phyloP scores from a whole-genome alignment of 2,113 vertebrate species.

The Hoplias malabaricus region DNA sequence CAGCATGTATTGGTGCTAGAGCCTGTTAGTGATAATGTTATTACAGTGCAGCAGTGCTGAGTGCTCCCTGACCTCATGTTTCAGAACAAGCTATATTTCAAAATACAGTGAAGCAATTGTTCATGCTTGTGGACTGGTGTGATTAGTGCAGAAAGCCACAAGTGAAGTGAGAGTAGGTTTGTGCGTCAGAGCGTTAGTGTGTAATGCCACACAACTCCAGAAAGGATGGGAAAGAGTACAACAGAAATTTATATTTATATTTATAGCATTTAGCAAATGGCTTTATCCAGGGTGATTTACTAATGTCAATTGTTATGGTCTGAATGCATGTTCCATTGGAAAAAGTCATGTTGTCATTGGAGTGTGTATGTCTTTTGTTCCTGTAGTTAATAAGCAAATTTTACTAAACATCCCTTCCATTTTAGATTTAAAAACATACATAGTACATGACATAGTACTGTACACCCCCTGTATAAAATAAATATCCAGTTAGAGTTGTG shows the following conservation, averaged over 20 bases:
- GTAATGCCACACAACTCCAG: constrained; percentile 18
- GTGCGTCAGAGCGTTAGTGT: constrained; percentile 5
- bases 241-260: too few species aligned
- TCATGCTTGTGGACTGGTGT: neutral
- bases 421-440: too few species aligned
- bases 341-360: too few species aligned
- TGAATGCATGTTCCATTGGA: too few species aligned
- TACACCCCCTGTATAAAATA: neutral
- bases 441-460: too few species aligned
- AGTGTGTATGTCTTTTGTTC: too few species aligned
- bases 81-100: neutral
- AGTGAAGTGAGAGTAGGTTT: neutral
- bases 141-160: neutral
- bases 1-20: neutral
- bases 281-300: too few species aligned
- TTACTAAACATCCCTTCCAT: too few species aligned
- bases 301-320: too few species aligned
- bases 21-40: neutral
- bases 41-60: neutral
- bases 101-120: neutral
- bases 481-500: neutral
- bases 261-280: too few species aligned
- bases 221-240: neutral
- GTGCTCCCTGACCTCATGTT: neutral
- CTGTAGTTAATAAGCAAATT: too few species aligned